Conservation (phyloP, 2,797 vertebrate genomes). For the Phataginus tricuspis region DNA sequence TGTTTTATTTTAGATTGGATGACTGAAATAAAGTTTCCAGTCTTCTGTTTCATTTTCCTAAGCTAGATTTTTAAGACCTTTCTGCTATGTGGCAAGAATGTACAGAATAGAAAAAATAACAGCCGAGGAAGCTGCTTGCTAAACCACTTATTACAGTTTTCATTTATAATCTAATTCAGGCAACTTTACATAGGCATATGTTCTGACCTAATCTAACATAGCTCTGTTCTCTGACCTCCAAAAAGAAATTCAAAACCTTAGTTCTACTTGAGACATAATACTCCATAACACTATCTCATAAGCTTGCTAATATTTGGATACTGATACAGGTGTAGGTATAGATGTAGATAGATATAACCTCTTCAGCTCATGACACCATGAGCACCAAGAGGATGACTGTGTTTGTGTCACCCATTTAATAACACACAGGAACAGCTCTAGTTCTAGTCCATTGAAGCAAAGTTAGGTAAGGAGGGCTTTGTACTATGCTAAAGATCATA, state of each 20-base stretch:
- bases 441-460: background rate
- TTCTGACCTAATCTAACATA: background rate
- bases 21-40: background rate
- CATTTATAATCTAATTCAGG: background rate
- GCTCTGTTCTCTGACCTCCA: background rate
- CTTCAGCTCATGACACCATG: background rate
- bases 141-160: background rate
- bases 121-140: background rate
- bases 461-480: background rate
- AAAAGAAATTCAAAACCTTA: background rate
- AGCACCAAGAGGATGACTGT: background rate
- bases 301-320: background rate
- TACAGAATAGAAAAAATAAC: background rate
- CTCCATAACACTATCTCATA: background rate
- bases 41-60: background rate
- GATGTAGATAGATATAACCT: background rate
- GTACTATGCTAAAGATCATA: background rate
- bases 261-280: background rate
- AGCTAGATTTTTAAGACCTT: background rate
- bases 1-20: background rate
- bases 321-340: background rate
- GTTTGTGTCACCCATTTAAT: background rate
- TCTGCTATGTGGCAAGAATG: rapidly evolving
- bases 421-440: background rate
- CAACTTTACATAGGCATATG: background rate